phyloP scores from a whole-genome alignment of 2,797 vertebrate genomes.

The Fratercula arctica region DNA sequence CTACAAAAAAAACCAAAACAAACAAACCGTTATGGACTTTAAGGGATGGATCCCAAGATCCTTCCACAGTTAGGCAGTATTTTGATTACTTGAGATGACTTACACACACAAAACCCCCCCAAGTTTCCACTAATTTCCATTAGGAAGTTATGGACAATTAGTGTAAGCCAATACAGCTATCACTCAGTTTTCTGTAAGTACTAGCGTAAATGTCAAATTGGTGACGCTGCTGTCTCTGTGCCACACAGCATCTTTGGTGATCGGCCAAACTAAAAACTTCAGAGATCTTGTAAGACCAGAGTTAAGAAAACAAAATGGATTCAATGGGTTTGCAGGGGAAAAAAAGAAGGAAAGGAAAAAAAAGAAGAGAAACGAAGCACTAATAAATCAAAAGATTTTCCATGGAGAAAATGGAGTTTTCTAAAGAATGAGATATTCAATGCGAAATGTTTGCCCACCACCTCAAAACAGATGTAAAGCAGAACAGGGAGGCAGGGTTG shows the following conservation, averaged over 20 bases:
- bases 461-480: background rate
- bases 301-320: background rate
- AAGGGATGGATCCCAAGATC: background rate
- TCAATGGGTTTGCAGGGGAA: background rate
- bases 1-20: constrained; percentile 66
- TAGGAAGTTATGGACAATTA: background rate
- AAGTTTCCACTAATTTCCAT: background rate
- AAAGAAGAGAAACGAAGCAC: background rate
- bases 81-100: background rate
- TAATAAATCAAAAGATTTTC: background rate
- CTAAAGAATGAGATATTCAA: background rate
- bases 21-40: background rate
- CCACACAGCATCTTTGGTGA: background rate
- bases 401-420: background rate
- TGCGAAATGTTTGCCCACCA: background rate
- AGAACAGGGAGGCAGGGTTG: background rate
- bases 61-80: background rate
- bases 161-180: background rate
- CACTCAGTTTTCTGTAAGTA: background rate
- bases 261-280: background rate
- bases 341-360: background rate
- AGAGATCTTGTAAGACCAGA: background rate
- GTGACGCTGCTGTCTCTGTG: background rate
- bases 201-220: background rate
- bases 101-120: background rate